Evolutionary conservation across 2,113 vertebrate species (phyloP).

Genomic region (Actinemys pallida): DNA sequence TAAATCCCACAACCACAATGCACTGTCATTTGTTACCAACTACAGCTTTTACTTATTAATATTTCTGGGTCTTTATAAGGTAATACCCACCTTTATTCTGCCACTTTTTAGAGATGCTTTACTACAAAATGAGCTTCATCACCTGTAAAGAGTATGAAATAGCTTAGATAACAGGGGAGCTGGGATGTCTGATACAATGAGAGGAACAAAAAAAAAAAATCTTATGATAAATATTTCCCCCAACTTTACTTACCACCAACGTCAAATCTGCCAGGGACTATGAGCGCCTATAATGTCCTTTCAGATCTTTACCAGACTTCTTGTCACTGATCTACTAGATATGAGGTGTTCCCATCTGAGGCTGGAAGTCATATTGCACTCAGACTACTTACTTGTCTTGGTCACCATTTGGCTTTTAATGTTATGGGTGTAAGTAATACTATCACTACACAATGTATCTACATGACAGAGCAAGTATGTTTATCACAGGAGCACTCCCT

Average conservation of each 20-base stretch:
- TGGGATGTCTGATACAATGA: background rate
- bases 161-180: background rate
- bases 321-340: background rate
- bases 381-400: background rate
- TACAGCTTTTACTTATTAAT: slow-evolving; percentile 27
- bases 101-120: background rate
- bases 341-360: background rate
- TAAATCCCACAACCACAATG: slow-evolving; percentile 40
- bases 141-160: fast-evolving
- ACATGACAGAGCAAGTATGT: background rate
- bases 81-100: background rate
- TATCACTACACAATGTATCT: background rate
- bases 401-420: background rate
- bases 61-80: slow-evolving; percentile 29
- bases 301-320: background rate
- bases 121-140: background rate
- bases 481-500: background rate
- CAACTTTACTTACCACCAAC: background rate
- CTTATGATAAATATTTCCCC: background rate
- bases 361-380: background rate
- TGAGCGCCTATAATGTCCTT: background rate
- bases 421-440: background rate
- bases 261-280: background rate
- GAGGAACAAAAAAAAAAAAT: background rate
- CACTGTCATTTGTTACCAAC: slow-evolving; percentile 1